Conservation (phyloP, 2,113 vertebrate species). For the Crotalus tigris region DNA sequence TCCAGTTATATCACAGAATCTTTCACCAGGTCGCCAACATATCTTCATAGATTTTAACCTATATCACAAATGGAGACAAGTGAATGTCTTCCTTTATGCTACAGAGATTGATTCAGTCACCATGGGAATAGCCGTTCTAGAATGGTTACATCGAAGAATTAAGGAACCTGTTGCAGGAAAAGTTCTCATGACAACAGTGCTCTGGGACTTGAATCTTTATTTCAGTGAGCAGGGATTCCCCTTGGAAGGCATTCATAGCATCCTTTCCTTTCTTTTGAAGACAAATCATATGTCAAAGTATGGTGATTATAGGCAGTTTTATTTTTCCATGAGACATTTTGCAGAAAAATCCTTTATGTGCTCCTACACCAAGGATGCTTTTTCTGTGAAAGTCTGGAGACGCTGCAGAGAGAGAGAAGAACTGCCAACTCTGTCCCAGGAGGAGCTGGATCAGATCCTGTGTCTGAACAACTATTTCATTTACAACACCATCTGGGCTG, state of each 20-base stretch:
- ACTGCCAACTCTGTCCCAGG: no score
- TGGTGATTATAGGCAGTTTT: no score
- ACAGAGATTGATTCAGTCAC: background rate
- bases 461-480: background rate
- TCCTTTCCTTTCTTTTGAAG: no score
- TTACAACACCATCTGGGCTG: background rate
- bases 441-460: background rate
- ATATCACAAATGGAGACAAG: background rate
- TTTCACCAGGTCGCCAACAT: background rate
- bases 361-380: no score
- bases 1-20: background rate
- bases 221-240: no score
- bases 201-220: background rate
- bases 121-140: background rate
- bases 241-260: background rate
- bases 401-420: no score
- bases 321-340: no score
- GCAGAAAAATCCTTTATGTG: no score
- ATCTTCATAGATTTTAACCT: background rate
- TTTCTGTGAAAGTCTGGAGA: no score
- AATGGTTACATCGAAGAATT: fast-evolving
- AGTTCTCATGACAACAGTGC: background rate
- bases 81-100: background rate
- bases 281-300: no score
- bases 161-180: background rate